Percentiles rank a stretch among this genome's conserved stretches.
Conservation (phyloP, 2,888 invertebrate species). For the Ceriagrion tenellum region DNA sequence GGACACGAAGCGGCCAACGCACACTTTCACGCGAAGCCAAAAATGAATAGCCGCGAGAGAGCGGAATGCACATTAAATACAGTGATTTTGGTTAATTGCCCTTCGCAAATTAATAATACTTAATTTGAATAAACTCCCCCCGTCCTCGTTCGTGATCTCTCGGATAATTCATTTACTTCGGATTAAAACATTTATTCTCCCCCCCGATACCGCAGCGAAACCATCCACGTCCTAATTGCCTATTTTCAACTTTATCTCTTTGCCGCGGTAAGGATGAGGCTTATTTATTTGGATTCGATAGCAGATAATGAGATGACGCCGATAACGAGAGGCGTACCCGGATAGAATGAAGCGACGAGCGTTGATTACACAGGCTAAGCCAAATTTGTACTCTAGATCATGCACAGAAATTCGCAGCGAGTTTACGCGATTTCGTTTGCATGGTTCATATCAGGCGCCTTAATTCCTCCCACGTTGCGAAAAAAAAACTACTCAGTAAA, state of each 20-base stretch:
- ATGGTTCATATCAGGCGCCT: not conserved
- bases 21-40: not conserved
- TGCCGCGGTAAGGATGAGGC: not conserved
- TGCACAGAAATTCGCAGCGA: not conserved
- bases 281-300: not conserved
- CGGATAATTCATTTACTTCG: not conserved
- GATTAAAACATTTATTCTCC: not conserved
- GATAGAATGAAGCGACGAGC: not conserved
- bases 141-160: not conserved
- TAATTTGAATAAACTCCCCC: not conserved
- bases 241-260: not conserved
- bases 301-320: not conserved
- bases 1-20: not conserved
- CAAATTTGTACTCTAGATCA: not conserved
- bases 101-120: not conserved
- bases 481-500: not conserved
- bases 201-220: not conserved
- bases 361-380: not conserved
- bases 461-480: not conserved
- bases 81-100: constrained; percentile 3
- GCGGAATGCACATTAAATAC: not conserved
- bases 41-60: not conserved
- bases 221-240: not conserved
- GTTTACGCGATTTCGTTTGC: not conserved
- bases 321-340: not conserved